Evolutionary conservation across 2,888 invertebrate genomes (phyloP).

Genomic region (Eubasilissa splendida): DNA sequence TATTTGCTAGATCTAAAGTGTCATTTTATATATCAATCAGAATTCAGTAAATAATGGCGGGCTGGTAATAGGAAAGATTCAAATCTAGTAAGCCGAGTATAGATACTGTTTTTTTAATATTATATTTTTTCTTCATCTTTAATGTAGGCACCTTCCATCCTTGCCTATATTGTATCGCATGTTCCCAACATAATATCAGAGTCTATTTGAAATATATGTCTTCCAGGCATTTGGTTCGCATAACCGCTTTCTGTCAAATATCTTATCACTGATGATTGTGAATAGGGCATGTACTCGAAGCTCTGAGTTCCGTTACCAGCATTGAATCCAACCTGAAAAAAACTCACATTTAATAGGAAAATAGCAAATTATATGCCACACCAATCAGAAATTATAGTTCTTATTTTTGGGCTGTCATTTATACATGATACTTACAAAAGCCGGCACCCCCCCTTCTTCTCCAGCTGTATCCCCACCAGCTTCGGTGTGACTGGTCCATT

Average conservation of each 20-base stretch:
- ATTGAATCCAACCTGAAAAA: slow-evolving; percentile 90
- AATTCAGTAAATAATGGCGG: too few relatives aligned
- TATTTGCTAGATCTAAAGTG: too few relatives aligned
- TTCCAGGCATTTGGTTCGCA: slow-evolving; percentile 89
- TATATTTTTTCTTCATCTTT: too few relatives aligned
- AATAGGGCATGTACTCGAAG: slow-evolving; percentile 92
- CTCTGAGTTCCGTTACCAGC: slow-evolving; percentile 94
- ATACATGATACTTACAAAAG: slow-evolving; percentile 77
- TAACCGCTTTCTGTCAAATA: slow-evolving; percentile 89
- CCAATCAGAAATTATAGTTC: too few relatives aligned
- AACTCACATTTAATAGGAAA: background rate
- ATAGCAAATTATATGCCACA: too few relatives aligned
- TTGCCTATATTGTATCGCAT: slow-evolving; percentile 76
- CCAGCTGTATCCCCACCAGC: slow-evolving; percentile 91
- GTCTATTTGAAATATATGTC: slow-evolving; percentile 95
- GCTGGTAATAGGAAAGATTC: too few relatives aligned
- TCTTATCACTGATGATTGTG: slow-evolving; percentile 87
- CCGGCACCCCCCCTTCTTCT: slow-evolving; percentile 90
- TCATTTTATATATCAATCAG: too few relatives aligned
- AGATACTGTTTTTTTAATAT: too few relatives aligned
- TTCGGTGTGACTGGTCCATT: slow-evolving; percentile 93
- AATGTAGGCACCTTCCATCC: background rate
- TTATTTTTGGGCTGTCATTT: background rate
- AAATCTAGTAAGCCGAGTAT: too few relatives aligned
- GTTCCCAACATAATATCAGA: slow-evolving; percentile 94